Evolutionary conservation across 2,797 vertebrate species (phyloP).

Genomic region (Onychomys leucogaster): DNA sequence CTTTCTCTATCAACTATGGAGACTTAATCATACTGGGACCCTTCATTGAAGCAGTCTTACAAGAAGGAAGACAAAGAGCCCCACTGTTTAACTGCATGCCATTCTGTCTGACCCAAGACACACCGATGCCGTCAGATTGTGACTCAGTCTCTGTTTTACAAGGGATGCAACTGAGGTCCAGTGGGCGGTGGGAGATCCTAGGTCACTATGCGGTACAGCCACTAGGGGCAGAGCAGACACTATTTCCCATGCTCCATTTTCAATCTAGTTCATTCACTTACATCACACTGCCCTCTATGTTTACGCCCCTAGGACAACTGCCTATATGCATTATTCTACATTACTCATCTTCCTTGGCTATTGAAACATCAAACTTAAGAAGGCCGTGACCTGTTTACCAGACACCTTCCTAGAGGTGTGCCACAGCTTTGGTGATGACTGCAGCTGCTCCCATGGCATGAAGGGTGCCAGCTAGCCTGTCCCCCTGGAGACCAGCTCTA

Average conservation of each 20-base stretch:
- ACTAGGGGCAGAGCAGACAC: neutral
- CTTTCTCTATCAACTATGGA: neutral
- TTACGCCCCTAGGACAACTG: neutral
- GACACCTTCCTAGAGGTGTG: neutral
- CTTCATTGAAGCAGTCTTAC: neutral
- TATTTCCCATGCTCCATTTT: conserved; percentile 2
- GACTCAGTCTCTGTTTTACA: conserved; percentile 16
- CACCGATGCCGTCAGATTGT: neutral
- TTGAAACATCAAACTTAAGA: conserved; percentile 37
- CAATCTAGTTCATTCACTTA: neutral
- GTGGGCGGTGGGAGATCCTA: neutral
- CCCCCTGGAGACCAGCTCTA: neutral
- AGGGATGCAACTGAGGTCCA: neutral
- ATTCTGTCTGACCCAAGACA: conserved; percentile 30
- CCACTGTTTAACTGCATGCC: conserved; percentile 2
- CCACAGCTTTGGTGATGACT: too few species aligned
- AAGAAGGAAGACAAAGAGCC: conserved; percentile 4
- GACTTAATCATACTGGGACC: neutral
- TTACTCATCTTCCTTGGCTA: conserved; percentile 25
- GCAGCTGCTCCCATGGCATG: neutral
- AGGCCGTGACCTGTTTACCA: neutral
- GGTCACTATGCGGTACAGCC: neutral
- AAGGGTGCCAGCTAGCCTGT: neutral
- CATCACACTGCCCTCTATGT: neutral
- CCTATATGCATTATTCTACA: neutral